Base-by-base conservation (phyloP, 2,113 vertebrate genomes). In the Halcyon malimbica region DNA sequence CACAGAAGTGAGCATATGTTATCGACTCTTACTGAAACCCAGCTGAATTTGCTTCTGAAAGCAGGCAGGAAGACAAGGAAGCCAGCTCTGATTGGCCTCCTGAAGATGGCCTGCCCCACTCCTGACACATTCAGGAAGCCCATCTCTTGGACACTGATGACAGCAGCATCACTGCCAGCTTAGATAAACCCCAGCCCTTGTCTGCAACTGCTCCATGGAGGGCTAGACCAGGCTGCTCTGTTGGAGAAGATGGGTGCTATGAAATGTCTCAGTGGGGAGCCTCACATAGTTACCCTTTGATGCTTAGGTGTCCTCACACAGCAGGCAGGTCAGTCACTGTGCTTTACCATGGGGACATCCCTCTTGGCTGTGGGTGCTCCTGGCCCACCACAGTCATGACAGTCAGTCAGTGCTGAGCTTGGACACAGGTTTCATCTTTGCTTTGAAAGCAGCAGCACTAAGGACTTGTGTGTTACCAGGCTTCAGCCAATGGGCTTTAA, bases 311-410 rank as follows among this genome's bases (percentile, higher is more conserved):
- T 20, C 77, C 67, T 71, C 65, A 71, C 53, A 41, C 16, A 67
- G 82, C 37, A 64, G 78, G 37, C 46, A 68, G 70, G 37, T 18
- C 48, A 50, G 59, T 39, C 3, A 0, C 39, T 50, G 20, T 53
- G 42, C 29, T 62, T 59, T 54, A 53, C 20, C 3, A 2, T 26
- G 16, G 5, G 12, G 62, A 57, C 20, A 23, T 16, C 68, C 6
- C 21, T 69, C 0, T 0, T 35, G 64, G 5, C 50, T 1, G 0
- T 16, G 42, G 35, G 12, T 26, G 29, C 37, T 83, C 35, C 73
- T 80, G 68, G 59, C 26, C 46, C 62, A 31, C 28, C 56, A 7
- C 17, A 60, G 81, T 77, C 1, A 0, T 7, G 33, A 18, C 35
- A 51, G 26, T 26, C 65, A 53, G 5, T 13, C 65, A 53, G 5